Percentiles rank a stretch among this genome's conserved stretches.
These are phyloP conservation scores for Anguilla anguilla DNA, from an alignment of 2,797 vertebrate species.

Conservation along the genomic window DNA sequence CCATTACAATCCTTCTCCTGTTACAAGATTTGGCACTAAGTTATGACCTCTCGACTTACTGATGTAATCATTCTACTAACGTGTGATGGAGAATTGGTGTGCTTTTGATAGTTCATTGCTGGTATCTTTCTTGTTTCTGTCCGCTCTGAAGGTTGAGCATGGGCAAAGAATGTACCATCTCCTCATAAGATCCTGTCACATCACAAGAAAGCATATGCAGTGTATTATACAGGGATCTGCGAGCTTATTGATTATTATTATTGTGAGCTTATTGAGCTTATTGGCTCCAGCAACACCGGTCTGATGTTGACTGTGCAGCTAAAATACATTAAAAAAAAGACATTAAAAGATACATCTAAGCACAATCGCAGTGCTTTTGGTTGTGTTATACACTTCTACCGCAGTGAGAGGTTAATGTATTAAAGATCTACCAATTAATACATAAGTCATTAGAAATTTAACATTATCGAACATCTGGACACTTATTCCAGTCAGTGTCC, in stretches of 20 bases:
- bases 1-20: conserved; percentile 82
- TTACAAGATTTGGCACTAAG: conserved; percentile 74
- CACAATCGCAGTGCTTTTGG: not conserved
- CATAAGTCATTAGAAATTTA: not conserved
- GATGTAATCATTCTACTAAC: conserved; percentile 73
- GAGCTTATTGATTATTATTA: too few species aligned
- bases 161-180: conserved; percentile 53
- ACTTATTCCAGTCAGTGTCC: not conserved
- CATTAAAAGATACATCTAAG: conserved; percentile 2
- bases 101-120: conserved; percentile 61
- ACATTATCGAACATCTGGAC: not conserved
- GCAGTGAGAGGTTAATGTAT: not conserved
- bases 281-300: conserved; percentile 31
- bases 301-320: conserved; percentile 16
- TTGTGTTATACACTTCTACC: not conserved
- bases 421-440: not conserved
- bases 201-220: not conserved
- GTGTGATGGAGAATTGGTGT: conserved; percentile 67
- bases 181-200: conserved; percentile 10
- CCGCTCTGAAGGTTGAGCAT: conserved; percentile 49
- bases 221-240: conserved; percentile 19
- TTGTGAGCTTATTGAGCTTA: not conserved
- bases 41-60: conserved; percentile 68
- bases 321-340: not conserved
- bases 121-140: conserved; percentile 57